A percentile compares a stretch with the other conserved stretches of the same genome.
phyloP scores from a whole-genome alignment of 1,140 invertebrate species.

The Heliothis virescens region DNA sequence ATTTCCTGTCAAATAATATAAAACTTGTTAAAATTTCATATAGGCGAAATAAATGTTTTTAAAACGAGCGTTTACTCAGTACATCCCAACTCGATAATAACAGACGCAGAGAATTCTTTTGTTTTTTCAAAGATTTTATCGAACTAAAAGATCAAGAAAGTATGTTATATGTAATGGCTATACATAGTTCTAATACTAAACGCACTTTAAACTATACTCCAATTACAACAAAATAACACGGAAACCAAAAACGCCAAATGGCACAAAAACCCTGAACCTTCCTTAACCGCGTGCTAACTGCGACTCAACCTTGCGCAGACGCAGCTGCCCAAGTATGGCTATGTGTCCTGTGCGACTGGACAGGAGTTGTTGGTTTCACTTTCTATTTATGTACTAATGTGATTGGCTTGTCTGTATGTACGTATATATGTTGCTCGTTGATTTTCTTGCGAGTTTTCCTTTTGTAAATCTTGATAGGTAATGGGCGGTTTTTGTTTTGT shows the following conservation, averaged over 20 bases:
- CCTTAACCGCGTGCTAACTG: background rate
- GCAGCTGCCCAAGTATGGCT: conserved; percentile 2
- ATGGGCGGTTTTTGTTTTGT: too few relatives aligned
- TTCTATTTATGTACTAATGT: conserved; percentile 23
- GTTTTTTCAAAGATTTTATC: too few relatives aligned
- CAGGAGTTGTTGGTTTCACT: conserved; percentile 29
- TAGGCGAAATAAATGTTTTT: too few relatives aligned
- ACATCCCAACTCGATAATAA: too few relatives aligned
- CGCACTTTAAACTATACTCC: too few relatives aligned
- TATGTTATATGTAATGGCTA: too few relatives aligned
- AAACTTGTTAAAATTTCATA: too few relatives aligned
- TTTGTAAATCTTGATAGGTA: background rate
- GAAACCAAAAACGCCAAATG: background rate
- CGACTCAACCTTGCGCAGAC: conserved; percentile 4
- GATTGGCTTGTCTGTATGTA: background rate
- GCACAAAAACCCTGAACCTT: conserved; percentile 12
- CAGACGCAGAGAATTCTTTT: too few relatives aligned
- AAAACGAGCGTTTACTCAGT: too few relatives aligned
- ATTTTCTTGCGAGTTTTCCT: background rate
- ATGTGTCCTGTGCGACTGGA: conserved; percentile 24
- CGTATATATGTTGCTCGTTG: background rate
- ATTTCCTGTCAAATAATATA: too few relatives aligned
- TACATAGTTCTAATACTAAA: too few relatives aligned
- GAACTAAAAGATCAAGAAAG: too few relatives aligned
- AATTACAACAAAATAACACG: background rate